Base-by-base conservation (phyloP, 2,113 vertebrate species). In the Pseudorectes ferrugineus region DNA sequence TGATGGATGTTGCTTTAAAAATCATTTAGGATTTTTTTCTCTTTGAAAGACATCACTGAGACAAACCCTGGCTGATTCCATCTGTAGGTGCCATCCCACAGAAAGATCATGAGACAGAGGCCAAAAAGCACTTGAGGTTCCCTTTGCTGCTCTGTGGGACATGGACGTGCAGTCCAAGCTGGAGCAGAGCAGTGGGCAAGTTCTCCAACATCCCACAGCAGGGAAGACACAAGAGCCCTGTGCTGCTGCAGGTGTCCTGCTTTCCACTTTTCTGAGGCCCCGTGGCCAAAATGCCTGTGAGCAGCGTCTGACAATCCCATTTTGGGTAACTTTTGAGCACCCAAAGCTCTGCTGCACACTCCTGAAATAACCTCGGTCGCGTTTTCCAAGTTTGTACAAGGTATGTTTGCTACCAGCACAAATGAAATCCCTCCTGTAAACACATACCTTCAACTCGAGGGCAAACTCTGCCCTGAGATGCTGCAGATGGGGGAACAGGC, bases 301-400 rank as follows among this genome's bases (percentile, higher is more conserved):
- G 75, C 29, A 2, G 62, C 68, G 74, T 5, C 81, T 14, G 43
- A 45, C 90, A 73, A 77, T 61, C 75, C 96, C 94, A 88, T 96
- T 88, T 95, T 95, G 5, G 63, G 93, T 82, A 92, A 87, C 22
- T 62, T 79, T 16, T 6, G 71, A 51, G 20, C 29, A 16, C 28
- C 5, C 48, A 48, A 14, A 67, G 91, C 88, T 40, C 75, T 40
- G 58, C 58, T 55, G 1, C 2, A 0, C 0, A 1, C 73, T 86
- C 79, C 89, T 68, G 93, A 78, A 91, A 89, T 92, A 94, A 89
- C 66, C 91, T 49, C 18, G 0, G 35, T 22, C 0, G 21, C 2
- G 3, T 87, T 91, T 71, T 84, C 94, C 95, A 93, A 95, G 87
- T 93, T 94, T 89, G 91, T 95, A 65, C 77, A 68, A 84, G 91